These are phyloP conservation scores for Lasioglossum marginatum DNA, from an alignment of 2,888 invertebrate genomes.

Conservation along the genomic window DNA sequence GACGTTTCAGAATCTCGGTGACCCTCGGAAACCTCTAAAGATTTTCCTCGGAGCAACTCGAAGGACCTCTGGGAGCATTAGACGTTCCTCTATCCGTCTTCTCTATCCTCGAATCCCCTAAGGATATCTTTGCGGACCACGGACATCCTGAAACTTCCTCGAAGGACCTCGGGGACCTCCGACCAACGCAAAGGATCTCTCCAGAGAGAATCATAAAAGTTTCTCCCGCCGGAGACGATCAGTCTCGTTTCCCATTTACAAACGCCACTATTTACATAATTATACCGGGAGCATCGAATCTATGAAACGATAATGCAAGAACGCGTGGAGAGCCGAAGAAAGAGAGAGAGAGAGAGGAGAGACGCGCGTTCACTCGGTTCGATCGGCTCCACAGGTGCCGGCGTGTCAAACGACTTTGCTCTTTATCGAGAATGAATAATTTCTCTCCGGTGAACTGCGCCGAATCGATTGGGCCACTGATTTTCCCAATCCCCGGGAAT, in stretches of 20 bases:
- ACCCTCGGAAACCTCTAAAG: background rate
- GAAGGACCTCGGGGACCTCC: background rate
- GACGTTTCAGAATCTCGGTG: background rate
- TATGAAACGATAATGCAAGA: slow-evolving; percentile 9
- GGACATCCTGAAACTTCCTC: background rate
- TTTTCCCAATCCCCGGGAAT: slow-evolving; percentile 79
- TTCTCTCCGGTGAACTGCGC: slow-evolving; percentile 64
- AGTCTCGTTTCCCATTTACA: background rate
- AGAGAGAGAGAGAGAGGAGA: background rate
- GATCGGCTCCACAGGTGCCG: slow-evolving; percentile 73
- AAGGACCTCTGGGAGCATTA: background rate
- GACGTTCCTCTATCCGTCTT: background rate
- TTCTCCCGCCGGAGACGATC: background rate
- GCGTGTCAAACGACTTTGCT: slow-evolving; percentile 64
- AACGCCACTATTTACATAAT: slow-evolving; percentile 1
- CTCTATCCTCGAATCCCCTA: background rate
- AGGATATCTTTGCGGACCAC: background rate
- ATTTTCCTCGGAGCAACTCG: background rate
- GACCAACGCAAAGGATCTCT: background rate
- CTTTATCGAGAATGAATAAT: slow-evolving; percentile 77
- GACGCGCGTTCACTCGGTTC: background rate
- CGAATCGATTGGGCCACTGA: slow-evolving; percentile 75
- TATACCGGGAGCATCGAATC: background rate
- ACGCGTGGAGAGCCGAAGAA: background rate
- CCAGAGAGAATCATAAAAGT: background rate